phyloP scores from a whole-genome alignment of 2,888 invertebrate genomes.

The Pegoplata infirma region DNA sequence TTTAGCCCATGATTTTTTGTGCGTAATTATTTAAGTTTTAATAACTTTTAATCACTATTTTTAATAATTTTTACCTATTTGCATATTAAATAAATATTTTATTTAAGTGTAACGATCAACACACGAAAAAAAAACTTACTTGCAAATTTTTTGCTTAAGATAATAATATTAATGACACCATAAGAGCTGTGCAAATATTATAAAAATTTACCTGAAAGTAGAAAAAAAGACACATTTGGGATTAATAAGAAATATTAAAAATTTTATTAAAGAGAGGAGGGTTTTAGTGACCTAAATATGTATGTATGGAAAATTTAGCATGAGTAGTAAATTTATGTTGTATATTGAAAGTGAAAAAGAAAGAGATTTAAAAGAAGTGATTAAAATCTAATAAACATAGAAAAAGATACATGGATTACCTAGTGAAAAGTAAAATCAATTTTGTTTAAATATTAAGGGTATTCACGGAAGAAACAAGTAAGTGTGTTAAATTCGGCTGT shows the following conservation, averaged over 20 bases:
- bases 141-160: neutral
- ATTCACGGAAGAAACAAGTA: too few species aligned
- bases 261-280: constrained; percentile 22
- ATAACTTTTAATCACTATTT: too few species aligned
- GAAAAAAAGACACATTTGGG: constrained; percentile 1
- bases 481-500: too few species aligned
- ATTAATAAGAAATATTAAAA: constrained; percentile 23
- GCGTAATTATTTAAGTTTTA: too few species aligned
- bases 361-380: constrained; percentile 11
- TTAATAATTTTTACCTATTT: too few species aligned
- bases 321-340: too few species aligned
- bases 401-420: neutral
- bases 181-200: neutral
- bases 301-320: constrained; percentile 2
- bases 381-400: constrained; percentile 24
- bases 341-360: constrained; percentile 23
- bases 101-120: neutral
- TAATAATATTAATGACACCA: neutral
- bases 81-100: neutral
- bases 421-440: neutral
- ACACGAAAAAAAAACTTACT: neutral
- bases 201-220: constrained; percentile 29
- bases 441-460: neutral
- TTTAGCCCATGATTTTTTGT: too few species aligned
- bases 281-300: constrained; percentile 29